Evolutionary conservation across 2,113 vertebrate species (phyloP).

Genomic region (Centropus unirufus): DNA sequence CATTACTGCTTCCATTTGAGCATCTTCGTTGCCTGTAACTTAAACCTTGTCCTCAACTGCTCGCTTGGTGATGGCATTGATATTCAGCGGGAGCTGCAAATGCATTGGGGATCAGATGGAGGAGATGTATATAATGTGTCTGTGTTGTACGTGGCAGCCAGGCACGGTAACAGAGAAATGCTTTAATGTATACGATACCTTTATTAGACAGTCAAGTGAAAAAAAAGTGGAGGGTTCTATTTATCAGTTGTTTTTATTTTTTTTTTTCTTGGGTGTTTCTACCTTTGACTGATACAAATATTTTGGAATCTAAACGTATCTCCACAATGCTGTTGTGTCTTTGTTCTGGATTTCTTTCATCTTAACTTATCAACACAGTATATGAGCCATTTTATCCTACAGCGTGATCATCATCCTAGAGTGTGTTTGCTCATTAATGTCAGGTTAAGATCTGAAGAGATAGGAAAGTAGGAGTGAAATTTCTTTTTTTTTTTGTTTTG

Average conservation of each 20-base stretch:
- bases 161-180: neutral
- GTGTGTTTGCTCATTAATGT: conserved; percentile 68
- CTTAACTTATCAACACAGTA: conserved; percentile 75
- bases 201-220: conserved; percentile 53
- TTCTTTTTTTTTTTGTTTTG: neutral
- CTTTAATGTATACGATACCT: conserved; percentile 46
- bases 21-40: conserved; percentile 16
- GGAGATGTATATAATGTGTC: conserved; percentile 25
- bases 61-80: neutral
- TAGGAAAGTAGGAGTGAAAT: neutral
- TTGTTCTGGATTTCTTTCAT: conserved; percentile 78
- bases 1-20: neutral
- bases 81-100: neutral
- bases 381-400: conserved; percentile 60
- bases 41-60: neutral
- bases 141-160: conserved; percentile 24
- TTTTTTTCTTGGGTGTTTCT: conserved; percentile 68
- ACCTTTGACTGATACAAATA: conserved; percentile 76
- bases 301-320: conserved; percentile 77
- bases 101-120: conserved; percentile 9
- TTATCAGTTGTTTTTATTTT: conserved; percentile 40
- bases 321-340: conserved; percentile 72
- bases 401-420: conserved; percentile 58
- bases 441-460: conserved; percentile 65
- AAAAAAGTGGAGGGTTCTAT: conserved; percentile 58